These are phyloP conservation scores for Pseudochaenichthys georgianus DNA, from an alignment of 2,797 vertebrate species.

Conservation along the genomic window DNA sequence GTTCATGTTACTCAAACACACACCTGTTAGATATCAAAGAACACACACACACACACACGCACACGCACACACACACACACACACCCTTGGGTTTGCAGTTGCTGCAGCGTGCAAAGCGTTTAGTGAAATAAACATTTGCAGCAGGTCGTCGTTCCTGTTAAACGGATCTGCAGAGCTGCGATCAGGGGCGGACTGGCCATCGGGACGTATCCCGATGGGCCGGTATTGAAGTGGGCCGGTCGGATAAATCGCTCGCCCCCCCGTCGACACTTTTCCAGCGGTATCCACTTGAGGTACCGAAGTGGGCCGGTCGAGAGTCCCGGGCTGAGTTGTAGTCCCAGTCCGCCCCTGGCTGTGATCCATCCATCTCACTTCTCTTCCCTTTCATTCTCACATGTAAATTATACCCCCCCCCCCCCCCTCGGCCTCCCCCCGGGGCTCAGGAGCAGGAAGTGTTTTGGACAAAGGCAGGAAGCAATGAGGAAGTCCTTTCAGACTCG, in stretches of 20 bases:
- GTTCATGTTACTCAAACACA: no score
- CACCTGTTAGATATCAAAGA: no score
- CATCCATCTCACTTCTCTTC: constrained; percentile 32
- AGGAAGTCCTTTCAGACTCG: constrained; percentile 83
- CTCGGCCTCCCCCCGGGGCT: constrained; percentile 53
- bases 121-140: constrained; percentile 41
- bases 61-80: constrained; percentile 57
- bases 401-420: constrained; percentile 36
- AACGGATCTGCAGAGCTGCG: background rate
- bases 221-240: no score
- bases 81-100: constrained; percentile 3
- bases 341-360: constrained; percentile 9
- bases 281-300: no score
- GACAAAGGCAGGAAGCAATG: constrained; percentile 90
- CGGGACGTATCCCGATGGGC: no score
- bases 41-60: background rate
- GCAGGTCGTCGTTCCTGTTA: constrained; percentile 27
- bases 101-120: constrained; percentile 8
- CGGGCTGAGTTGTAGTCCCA: no score
- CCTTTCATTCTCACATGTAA: constrained; percentile 43
- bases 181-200: no score
- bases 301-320: no score
- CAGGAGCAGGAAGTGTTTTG: constrained; percentile 78
- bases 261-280: rapidly evolving
- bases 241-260: no score